A percentile compares a stretch with the other conserved stretches of the same genome.
phyloP scores from a whole-genome alignment of 2,797 vertebrate species.

The Dryobates pubescens region DNA sequence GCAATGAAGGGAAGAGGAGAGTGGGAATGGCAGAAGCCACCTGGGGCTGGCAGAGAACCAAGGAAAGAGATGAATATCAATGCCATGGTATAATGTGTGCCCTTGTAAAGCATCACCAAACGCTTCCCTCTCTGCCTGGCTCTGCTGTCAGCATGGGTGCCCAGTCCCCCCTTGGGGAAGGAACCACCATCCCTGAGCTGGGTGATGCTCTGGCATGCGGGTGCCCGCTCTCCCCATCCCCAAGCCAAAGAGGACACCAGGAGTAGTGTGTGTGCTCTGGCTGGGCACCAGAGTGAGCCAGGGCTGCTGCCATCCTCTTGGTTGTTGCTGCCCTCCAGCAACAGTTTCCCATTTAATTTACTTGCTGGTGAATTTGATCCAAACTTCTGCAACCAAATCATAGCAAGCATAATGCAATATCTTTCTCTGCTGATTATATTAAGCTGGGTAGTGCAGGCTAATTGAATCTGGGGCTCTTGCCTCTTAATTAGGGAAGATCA shows the following conservation, averaged over 20 bases:
- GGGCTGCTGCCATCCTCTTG: background rate
- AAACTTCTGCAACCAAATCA: slow-evolving; percentile 46
- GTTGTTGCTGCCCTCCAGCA: background rate
- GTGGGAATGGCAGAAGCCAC: background rate
- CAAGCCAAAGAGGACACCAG: rapidly evolving
- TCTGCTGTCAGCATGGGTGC: rapidly evolving
- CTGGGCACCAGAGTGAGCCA: rapidly evolving
- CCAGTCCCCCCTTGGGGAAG: rapidly evolving
- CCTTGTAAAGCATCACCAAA: background rate
- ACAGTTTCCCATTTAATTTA: background rate
- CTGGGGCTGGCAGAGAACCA: background rate
- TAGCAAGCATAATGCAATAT: slow-evolving; percentile 24
- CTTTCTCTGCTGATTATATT: slow-evolving; percentile 29
- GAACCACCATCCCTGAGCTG: rapidly evolving
- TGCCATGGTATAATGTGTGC: rapidly evolving
- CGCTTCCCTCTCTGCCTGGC: rapidly evolving
- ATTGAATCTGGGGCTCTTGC: slow-evolving; percentile 46
- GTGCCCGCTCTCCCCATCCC: background rate
- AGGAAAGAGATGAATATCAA: background rate
- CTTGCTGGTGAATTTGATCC: slow-evolving; percentile 16
- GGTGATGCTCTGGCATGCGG: background rate
- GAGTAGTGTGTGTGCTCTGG: rapidly evolving
- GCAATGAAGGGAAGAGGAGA: background rate
- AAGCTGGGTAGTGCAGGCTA: slow-evolving; percentile 10
- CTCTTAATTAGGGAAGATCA: slow-evolving; percentile 36